These are phyloP conservation scores for Ispidina lecontei DNA, from an alignment of 2,797 vertebrate species.

Conservation along the genomic window DNA sequence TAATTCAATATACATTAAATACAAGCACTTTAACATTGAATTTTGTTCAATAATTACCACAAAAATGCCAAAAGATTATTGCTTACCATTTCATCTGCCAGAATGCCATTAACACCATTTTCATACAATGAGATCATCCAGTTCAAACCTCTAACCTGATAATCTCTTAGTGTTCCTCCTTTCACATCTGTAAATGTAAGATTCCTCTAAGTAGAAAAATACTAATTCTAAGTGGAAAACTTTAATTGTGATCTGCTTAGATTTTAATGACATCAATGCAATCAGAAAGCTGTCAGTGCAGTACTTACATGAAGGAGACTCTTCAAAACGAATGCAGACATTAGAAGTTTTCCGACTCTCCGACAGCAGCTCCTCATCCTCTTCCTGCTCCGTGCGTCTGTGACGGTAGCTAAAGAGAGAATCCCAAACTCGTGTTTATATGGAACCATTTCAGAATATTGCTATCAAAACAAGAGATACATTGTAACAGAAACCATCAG, in stretches of 20 bases:
- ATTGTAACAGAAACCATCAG: not conserved
- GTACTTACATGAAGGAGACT: constrained; percentile 88
- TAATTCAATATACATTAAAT: not conserved
- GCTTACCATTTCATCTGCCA: constrained; percentile 92
- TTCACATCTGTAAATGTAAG: constrained; percentile 85
- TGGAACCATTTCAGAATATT: not conserved
- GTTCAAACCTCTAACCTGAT: constrained; percentile 89
- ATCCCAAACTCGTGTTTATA: not conserved
- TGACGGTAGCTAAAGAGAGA: constrained; percentile 82
- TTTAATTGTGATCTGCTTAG: not conserved
- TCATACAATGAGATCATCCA: constrained; percentile 92
- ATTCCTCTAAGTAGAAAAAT: constrained; percentile 34
- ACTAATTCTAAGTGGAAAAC: not conserved
- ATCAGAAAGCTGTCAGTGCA: not conserved
- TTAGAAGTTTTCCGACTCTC: constrained; percentile 86
- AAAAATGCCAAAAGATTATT: constrained; percentile 7
- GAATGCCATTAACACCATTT: constrained; percentile 91
- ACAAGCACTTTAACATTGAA: not conserved
- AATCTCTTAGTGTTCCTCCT: constrained; percentile 87
- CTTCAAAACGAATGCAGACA: constrained; percentile 87
- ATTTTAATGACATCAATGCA: not conserved
- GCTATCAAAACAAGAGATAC: not conserved
- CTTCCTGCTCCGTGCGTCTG: constrained; percentile 88
- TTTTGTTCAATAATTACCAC: not conserved
- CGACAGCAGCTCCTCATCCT: constrained; percentile 87